Evolutionary conservation across 2,113 vertebrate genomes (phyloP), one percentile per base, ranked within the genome.

Genomic region (Halcyon malimbica): DNA sequence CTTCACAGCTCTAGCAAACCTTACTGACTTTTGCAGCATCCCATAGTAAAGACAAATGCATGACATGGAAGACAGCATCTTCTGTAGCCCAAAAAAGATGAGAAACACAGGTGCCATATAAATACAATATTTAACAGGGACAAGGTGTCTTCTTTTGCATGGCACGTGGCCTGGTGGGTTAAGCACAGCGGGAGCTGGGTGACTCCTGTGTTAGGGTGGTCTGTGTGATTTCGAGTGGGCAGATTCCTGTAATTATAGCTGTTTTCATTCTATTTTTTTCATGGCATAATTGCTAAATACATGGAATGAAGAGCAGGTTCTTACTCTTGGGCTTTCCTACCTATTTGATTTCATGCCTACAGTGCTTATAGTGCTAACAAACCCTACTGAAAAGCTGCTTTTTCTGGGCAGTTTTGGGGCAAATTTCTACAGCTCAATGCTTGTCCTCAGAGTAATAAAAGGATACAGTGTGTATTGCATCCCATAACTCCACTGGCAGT

Each of bases 1-100:
- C 57, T 87, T 84, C 62, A 82, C n/a, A 62, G 74, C 54, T 93
- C 85, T 84, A 84, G 87, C 53, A 78, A 51, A 70, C 48, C 80
- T 71, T 78, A 53, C 76, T 92, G 91, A 69, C 89, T 92, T 96
- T 96, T 16, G 41, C 63, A 75, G 69, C 80, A 76, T 82, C 83
- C n/a, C 35, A 16, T 11, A 51, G 73, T 20, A 65, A 81, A 95
- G 33, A 31, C 8, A 56, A 59, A 56, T 4, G 2, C 18, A 13
- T 37, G 24, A 39, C 16, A 28, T 50, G 50, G 75, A 78, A 90
- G 46, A 25, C 26, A n/a, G 4, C 25, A 37, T 64, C 54, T 89
- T 82, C 35, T 62, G 63, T 31, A 44, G 17, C 5, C 17, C 5
- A 13, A 69, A 73, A 53, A 57, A 25, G 33, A 17, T 53, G 59